Base-by-base conservation (phyloP, 2,797 vertebrate genomes). In the Acropternis orthonyx region DNA sequence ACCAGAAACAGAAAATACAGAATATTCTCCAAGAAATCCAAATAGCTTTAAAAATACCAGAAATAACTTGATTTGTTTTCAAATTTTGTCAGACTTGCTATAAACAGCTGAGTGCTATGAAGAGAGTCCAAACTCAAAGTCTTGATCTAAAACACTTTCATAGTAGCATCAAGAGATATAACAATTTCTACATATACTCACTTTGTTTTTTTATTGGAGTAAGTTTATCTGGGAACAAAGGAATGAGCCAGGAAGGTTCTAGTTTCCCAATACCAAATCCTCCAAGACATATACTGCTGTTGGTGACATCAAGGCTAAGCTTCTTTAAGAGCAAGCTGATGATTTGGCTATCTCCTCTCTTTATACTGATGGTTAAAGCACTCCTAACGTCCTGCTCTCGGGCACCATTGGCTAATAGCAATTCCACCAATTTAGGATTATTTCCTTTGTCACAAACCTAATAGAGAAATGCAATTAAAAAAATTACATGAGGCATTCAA, bases 401-500 rank as follows among this genome's bases (percentile, higher is more conserved):
- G 63, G 98, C 97, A 4, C 99, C 98, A 14, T 85, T 97, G 71
- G 97, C 97, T 73, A 99, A 96, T 19, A 99, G 97, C 27, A 99
- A 97, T 93, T 99, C 99, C 92, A 99, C 98, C 97, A 99, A 93
- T 43, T 98, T 98, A 52, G 99, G 97, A 14, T 98, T 98, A 32
- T 98, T 98, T 9, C 98, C 99, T 81, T 97, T 97, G 92, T 99
- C 98, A 97, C 99, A 99, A 63, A 99, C 98, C 99, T 99, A 96
- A 56, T 6, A 55, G 26, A 93, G 27, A 79, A 92, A 92, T 95
- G 61, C 10, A 88, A 80, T 62, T 28, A 44, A 59, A 71, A 59
- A 32, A 59, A 54, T 10, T 34, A 51, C n/a, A 36, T 6, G 8
- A 91, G 44, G 32, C 32, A 85, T 39, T 77, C 62, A 85, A 54